Evolutionary conservation across 2,888 invertebrate species (phyloP), one percentile per base, ranked within the genome.

Genomic region (Odontocolon sp.): DNA sequence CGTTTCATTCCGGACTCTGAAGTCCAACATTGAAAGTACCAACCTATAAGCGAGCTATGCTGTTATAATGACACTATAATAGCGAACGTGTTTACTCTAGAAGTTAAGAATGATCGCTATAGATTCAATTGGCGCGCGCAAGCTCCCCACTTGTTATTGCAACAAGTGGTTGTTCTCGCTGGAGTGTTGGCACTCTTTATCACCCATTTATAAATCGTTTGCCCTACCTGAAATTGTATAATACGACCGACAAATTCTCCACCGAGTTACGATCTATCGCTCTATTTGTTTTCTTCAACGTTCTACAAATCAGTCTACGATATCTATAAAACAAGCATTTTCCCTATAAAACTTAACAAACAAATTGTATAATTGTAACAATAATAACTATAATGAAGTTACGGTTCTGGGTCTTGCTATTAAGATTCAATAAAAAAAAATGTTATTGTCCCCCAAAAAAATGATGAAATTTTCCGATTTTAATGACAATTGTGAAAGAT

Each of bases 11-110:
- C 31, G 21, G 16, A 42, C 42, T 26, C 57, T 21, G 26, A 2
- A 18, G 21, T 5, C 33, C 38, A 31, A 26, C 36, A 59, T 69
- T 59, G 40, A 50, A 69, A 59, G 50, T 40, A 59, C 18, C 14
- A 38, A 59, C 14, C 11, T 33, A 33, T 36, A 56, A 42, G 16
- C 50, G 36, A 64, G 38, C 50, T 50, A 45, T 47, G 21, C 69
- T 52, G 33, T 52, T 16, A 42, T 70, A 64, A 59, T 66, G 52
- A 59, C 42, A 33, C 31, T 38, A 52, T 59, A 64, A 57, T 61
- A 38, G 71, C 71, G 66, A 67, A 63, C 67, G 47, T 61, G 67
- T 76, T 76, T 76, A 56, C 71, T 56, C 76, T 33, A 56, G 54
- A 67, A 54, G 38, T 59, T 61, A 57, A 61, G 59, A 69, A 69